Base-by-base conservation (phyloP, 2,888 invertebrate genomes). In the Coenonympha glycerion region DNA sequence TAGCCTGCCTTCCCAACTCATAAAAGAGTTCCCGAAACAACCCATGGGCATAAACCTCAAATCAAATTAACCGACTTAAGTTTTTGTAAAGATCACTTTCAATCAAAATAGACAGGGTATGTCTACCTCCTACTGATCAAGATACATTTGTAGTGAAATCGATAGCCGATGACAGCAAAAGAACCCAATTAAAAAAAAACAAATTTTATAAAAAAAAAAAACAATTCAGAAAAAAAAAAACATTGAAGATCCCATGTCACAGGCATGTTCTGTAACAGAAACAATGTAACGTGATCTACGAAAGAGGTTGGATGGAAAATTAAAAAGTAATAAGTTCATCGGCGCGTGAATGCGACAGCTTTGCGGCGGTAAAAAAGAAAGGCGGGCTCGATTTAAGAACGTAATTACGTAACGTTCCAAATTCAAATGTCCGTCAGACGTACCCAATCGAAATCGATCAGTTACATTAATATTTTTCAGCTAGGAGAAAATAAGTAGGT, bases 311-410 rank as follows among this genome's bases (percentile, higher is more conserved):
- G 57, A 61, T 63, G 64, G 68, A 71, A 71, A 34, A 45, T 45
- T 75, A 73, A 74, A 77, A 76, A 70, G 59, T 59, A 53, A 55
- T 41, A 67, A 69, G 71, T 64, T 65, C 78, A 69, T 69, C 77
- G 76, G 68, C 70, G 80, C 79, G 80, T 75, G 71, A 75, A 73
- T 66, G 64, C 70, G 71, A 75, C 75, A 73, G 73, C 64, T 64
- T 61, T 63, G 45, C 6, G 67, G 69, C 68, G 74, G 71, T 62
- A 66, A 68, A 65, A 73, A 68, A 66, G 67, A 71, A 73, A 72
- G 65, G 68, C 24, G 62, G 66, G 54, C 53, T n/a, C 53, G 58
- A 62, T 62, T 60, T 22, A 59, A 61, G 61, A 62, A 61, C 47
- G 48, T 22, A 59, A 61, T 61, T 62, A 61, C 47, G 48, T 47